Base-by-base conservation (phyloP, 1,140 invertebrate genomes). In the Galleria mellonella region DNA sequence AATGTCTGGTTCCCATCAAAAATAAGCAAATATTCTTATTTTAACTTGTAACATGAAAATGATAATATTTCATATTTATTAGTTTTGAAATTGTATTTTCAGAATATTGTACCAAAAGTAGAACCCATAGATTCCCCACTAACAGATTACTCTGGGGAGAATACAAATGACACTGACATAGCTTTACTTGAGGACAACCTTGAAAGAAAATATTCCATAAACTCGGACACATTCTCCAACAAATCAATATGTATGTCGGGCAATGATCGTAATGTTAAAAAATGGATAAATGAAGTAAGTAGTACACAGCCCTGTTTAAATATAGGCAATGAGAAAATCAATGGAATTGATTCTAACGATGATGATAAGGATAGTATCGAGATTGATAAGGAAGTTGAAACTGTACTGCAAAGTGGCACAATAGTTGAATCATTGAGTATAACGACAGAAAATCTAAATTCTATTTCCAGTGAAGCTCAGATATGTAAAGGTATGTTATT, bases 361-460 rank as follows among this genome's bases (percentile, higher is more conserved):
- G 68, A 81, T 37, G 77, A 82, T 29, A 82, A 85, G 43, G 75
- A 83, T 9, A 62, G 63, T 29, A 61, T 85, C 36, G 79, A 85
- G 46, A 85, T 85, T 55, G 82, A 85, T 38, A 83, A 83, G 31
- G 82, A 85, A 57, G 78, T 85, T 0, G 82, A 85, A 54, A 83
- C 72, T 6, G 82, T 85, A 0, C 15, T 85, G 28, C 82, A 85
- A 45, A 85, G 78, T 62, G 82, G 82, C 29, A 82, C 82, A 5
- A 79, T 82, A 31, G 79, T 85, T 8, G 82, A 85, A 40, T 81
- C 75, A 1, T 52, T 85, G 38, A 83, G 71, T 57, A 82, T 84
- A 43, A 70, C 78, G 11, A 76, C 75, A 1, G 82, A 76, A 39
- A 85, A 75, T 55, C 43, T 85, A 4, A 83, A 78, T 51, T 67